These are phyloP conservation scores for Leucozona laternaria DNA, from an alignment of 2,888 invertebrate genomes.

Conservation along the genomic window DNA sequence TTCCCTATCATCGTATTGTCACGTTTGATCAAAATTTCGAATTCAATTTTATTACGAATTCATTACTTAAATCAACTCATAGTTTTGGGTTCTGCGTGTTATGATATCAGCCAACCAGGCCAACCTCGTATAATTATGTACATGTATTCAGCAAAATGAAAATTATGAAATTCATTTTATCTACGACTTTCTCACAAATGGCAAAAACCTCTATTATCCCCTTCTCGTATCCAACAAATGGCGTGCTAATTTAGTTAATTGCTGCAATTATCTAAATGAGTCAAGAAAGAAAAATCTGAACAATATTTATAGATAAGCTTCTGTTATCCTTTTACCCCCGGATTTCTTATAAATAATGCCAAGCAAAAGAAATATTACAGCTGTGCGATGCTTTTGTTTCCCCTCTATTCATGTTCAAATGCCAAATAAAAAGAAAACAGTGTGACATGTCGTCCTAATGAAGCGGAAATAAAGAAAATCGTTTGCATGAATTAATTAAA, in stretches of 20 bases:
- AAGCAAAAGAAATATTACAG: constrained; percentile 64
- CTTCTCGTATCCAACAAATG: constrained; percentile 61
- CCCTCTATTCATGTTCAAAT: constrained; percentile 29
- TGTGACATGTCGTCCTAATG: constrained; percentile 74
- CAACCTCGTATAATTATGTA: not conserved
- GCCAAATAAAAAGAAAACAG: constrained; percentile 44
- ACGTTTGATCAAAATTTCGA: too few relatives aligned
- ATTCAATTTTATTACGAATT: too few relatives aligned
- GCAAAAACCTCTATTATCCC: constrained; percentile 30
- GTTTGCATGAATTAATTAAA: constrained; percentile 74
- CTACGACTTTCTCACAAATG: constrained; percentile 32
- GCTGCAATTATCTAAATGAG: constrained; percentile 72
- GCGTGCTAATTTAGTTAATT: constrained; percentile 71
- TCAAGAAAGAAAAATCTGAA: constrained; percentile 47
- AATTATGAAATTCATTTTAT: constrained; percentile 48
- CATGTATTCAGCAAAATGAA: constrained; percentile 2
- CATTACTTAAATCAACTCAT: not conserved
- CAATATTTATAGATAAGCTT: constrained; percentile 66
- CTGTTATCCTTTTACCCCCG: constrained; percentile 44
- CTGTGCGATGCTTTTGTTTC: constrained; percentile 5
- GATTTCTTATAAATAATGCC: constrained; percentile 42
- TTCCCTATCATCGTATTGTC: too few relatives aligned
- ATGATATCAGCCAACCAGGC: not conserved
- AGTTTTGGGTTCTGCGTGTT: not conserved
- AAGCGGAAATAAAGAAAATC: constrained; percentile 63